Base-by-base conservation (phyloP, 1,140 invertebrate genomes). In the Drosophila pachea region DNA sequence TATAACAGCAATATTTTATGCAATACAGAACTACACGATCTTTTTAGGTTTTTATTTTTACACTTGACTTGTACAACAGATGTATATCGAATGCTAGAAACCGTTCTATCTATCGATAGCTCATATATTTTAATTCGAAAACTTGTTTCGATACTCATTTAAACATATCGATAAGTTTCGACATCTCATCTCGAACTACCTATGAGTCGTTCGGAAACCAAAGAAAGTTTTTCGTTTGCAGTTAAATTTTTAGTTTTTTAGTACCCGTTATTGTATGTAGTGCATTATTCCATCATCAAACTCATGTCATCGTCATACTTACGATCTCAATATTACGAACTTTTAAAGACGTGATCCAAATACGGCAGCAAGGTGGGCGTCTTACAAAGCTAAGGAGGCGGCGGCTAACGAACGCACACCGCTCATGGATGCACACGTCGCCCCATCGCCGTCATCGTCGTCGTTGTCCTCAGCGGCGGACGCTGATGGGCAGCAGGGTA, bases 381-480 rank as follows among this genome's bases (percentile, higher is more conserved):
- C 65, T 40, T 40, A 36, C 29, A 76, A 49, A 76, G 81, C 74
- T 75, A 76, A 79, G 84, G 79, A 72, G 68, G 79, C 73, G 68
- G 71, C 74, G 86, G 91, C 91, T 78, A 92, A 93, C 89, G 94
- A 95, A 91, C 92, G 92, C 75, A 94, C 94, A 88, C 93, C 93
- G 91, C 93, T 95, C 75, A 95, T 95, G 94, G 94, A 94, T 91
- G 93, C 92, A 87, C 94, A 94, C 91, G 94, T 94, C 78, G 92
- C 91, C 43, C 90, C 74, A 36, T 36, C 67, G 38, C 63, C 70
- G 58, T 55, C 71, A 4, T 40, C 54, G 14, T 49, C 60, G 43
- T 53, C 65, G 42, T 50, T 36, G 35, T 60, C 40, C 33, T 63
- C 55, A 22, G 22, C 22, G 14, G 66, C 61, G 29, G 62, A 40